phyloP scores from a whole-genome alignment of 2,113 vertebrate species.

The Phaetusa simplex region DNA sequence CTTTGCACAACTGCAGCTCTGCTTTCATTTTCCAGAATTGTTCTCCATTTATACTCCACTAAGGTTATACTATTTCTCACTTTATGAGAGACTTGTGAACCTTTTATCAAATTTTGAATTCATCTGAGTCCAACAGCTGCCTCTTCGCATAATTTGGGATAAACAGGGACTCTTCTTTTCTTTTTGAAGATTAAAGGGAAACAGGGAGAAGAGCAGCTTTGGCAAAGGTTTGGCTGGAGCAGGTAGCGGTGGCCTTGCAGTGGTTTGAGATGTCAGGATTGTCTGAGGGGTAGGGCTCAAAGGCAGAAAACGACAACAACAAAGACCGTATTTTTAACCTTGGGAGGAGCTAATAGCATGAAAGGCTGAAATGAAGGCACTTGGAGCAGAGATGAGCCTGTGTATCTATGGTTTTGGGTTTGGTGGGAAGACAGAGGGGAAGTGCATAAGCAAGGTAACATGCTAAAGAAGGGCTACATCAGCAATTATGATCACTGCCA shows the following conservation, averaged over 20 bases:
- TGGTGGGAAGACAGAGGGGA: background rate
- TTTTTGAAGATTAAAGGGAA: background rate
- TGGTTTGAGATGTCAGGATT: background rate
- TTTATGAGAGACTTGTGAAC: background rate
- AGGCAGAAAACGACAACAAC: background rate
- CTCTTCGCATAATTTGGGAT: background rate
- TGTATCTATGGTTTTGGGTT: background rate
- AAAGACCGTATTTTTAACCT: background rate
- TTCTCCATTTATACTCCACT: background rate
- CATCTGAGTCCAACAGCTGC: background rate
- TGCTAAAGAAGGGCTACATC: background rate
- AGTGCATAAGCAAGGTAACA: background rate
- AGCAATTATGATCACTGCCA: background rate
- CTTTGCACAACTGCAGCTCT: background rate
- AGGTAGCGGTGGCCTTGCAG: background rate
- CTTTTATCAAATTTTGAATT: background rate
- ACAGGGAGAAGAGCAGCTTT: background rate
- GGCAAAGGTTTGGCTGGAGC: background rate
- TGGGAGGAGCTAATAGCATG: background rate
- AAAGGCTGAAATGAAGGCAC: background rate
- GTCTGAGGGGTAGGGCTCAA: background rate
- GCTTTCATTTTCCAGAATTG: background rate
- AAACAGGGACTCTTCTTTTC: background rate
- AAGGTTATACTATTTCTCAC: background rate
- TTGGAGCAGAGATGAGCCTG: background rate